Evolutionary conservation across 2,888 invertebrate genomes (phyloP), one percentile per base, ranked within the genome.

Genomic region (Heliconius sara): DNA sequence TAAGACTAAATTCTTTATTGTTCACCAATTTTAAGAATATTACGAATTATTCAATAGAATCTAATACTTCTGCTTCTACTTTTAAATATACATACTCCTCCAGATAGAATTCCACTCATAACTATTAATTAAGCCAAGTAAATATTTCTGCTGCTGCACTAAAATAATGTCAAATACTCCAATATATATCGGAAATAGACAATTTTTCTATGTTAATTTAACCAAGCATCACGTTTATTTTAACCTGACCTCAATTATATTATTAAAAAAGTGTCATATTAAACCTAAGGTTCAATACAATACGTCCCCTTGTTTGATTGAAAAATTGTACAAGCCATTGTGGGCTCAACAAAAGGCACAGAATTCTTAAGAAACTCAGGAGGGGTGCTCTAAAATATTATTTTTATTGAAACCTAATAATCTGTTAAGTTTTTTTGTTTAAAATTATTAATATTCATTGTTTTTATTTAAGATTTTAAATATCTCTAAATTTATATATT

Each of bases 401-500:
- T 73, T 73, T 73, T 73, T 73, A 73, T 73, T 34, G n/a, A 73
- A 73, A 60, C 34, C 60, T 73, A 73, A 73, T 73, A 73, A 73
- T 60, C 60, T 73, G 73, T 73, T 60, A 73, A 73, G 60, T 60
- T 73, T 57, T 57, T 73, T 57, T n/a, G 16, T 39, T 73, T 12
- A 34, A 34, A 73, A 7, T 34, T 57, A 22, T 34, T 65, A 5
- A 25, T 65, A 27, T 16, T 27, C 63, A 25, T 25, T n/a, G 63
- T 65, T 25, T n/a, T 63, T 27, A 70, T 63, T 52, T 77, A 19
- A 60, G 7, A 7, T 52, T 52, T 19, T 52, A 22, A 52, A 52
- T 19, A 19, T 52, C 19, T 52, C 47, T 52, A 6, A 19, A 52
- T 52, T 6, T 43, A 43, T 43, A 43, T 43, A 43, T 47, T 16